A percentile compares a stretch with the other conserved stretches of the same genome.
Evolutionary conservation across 2,888 invertebrate genomes (phyloP).

Genomic region (Panorpa germanica): DNA sequence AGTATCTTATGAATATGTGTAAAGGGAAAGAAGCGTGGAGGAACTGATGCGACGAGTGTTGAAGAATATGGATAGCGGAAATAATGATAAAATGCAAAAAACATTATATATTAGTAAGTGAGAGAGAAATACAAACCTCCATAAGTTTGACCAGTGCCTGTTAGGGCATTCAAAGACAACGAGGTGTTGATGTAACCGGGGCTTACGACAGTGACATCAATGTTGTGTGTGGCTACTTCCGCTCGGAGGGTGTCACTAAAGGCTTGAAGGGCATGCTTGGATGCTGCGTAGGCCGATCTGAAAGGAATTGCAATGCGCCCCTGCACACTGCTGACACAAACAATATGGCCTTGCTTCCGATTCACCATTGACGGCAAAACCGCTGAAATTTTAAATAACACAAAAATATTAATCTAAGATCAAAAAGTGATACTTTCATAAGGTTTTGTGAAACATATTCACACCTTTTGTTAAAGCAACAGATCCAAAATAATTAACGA

Average conservation of each 20-base stretch:
- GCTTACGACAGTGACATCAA: constrained; percentile 75
- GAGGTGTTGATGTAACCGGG: constrained; percentile 82
- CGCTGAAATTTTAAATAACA: constrained; percentile 37
- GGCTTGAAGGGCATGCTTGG: constrained; percentile 89
- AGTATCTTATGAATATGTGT: too few species aligned
- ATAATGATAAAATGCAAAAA: background rate
- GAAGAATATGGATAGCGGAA: constrained; percentile 1
- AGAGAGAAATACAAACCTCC: constrained; percentile 43
- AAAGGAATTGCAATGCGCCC: constrained; percentile 81
- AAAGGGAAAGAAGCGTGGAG: too few species aligned
- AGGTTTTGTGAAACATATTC: constrained; percentile 6
- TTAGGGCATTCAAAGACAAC: constrained; percentile 81
- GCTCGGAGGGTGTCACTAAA: constrained; percentile 81
- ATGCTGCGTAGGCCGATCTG: constrained; percentile 75
- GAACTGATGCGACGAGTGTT: too few species aligned
- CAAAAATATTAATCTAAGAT: constrained; percentile 1
- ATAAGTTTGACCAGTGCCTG: constrained; percentile 56
- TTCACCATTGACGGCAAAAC: constrained; percentile 67
- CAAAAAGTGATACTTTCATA: constrained; percentile 1
- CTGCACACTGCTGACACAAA: constrained; percentile 84
- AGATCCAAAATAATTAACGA: constrained; percentile 87
- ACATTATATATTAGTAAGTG: constrained; percentile 1
- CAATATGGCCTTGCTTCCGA: constrained; percentile 56
- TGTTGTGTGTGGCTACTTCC: constrained; percentile 57
- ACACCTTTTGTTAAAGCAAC: constrained; percentile 81